A percentile compares a stretch with the other conserved stretches of the same genome.
These are phyloP conservation scores for Tetramorium alpestre DNA, from an alignment of 1,140 invertebrate genomes.

Conservation along the genomic window DNA sequence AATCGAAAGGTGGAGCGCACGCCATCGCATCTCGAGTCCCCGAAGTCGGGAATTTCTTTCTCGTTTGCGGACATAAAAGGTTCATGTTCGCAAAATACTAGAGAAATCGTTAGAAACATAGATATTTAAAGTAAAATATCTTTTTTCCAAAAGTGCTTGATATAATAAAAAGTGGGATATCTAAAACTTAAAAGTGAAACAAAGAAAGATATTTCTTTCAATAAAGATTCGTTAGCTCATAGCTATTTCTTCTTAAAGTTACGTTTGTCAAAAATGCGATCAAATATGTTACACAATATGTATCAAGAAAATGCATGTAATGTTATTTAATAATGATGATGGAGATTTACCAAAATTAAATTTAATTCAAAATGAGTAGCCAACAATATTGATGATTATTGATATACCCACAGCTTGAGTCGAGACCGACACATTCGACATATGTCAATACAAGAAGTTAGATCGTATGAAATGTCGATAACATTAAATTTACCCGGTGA, in stretches of 20 bases:
- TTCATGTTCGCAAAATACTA: background rate
- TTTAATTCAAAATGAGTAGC: slow-evolving; percentile 7
- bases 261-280: background rate
- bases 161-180: background rate
- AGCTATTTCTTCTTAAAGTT: background rate
- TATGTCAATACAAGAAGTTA: slow-evolving; percentile 16
- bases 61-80: background rate
- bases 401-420: slow-evolving; percentile 1
- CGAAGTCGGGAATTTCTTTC: background rate
- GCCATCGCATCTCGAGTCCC: background rate
- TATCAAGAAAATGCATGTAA: background rate
- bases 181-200: background rate
- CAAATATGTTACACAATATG: background rate
- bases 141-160: background rate
- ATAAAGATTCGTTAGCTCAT: background rate
- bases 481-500: slow-evolving; percentile 18
- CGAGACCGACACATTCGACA: background rate
- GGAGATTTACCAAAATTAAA: slow-evolving; percentile 16
- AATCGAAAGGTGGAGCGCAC: slow-evolving; percentile 22
- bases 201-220: background rate
- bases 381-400: slow-evolving; percentile 26
- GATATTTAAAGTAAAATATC: background rate
- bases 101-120: background rate
- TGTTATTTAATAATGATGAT: slow-evolving; percentile 28
- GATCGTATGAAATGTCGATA: slow-evolving; percentile 23